Percentiles rank a stretch among this genome's conserved stretches.
phyloP scores from a whole-genome alignment of 2,797 vertebrate species.

The Pangasius djambal region DNA sequence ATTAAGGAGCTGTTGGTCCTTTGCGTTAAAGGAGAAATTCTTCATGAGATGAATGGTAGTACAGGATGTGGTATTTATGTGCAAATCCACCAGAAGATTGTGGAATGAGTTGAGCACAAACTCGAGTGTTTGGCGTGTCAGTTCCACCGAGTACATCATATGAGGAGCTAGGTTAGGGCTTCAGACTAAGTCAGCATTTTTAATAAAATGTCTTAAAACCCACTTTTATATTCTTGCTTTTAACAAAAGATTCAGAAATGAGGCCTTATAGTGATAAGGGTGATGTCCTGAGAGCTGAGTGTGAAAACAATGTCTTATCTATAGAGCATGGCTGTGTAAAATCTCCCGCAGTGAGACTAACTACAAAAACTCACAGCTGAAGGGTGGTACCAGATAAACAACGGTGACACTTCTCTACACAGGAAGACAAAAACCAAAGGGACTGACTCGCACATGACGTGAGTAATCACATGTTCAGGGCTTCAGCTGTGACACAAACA shows the following conservation, averaged over 20 bases:
- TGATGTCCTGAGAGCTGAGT: neutral
- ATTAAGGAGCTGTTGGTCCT: neutral
- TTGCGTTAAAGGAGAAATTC: neutral
- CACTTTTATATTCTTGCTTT: neutral
- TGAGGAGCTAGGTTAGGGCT: neutral
- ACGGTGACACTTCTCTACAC: neutral
- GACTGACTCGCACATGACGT: slow-evolving; percentile 11
- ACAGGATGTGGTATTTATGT: neutral
- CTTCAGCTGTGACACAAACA: slow-evolving; percentile 21
- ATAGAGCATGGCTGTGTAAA: neutral
- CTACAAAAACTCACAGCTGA: neutral
- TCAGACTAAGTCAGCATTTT: neutral
- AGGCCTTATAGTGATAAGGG: too few relatives aligned
- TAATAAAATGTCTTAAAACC: neutral
- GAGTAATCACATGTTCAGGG: slow-evolving; percentile 16
- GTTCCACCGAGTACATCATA: neutral
- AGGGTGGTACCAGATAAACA: slow-evolving; percentile 18
- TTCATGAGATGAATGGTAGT: neutral
- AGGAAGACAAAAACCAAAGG: slow-evolving; percentile 19
- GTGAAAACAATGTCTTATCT: neutral
- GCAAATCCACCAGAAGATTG: neutral
- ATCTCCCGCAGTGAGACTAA: neutral
- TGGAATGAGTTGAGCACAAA: neutral
- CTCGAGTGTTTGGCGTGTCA: neutral
- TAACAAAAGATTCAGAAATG: neutral